Evolutionary conservation across 2,888 invertebrate genomes (phyloP), one percentile per base, ranked within the genome.

Genomic region (Furcula furcula): DNA sequence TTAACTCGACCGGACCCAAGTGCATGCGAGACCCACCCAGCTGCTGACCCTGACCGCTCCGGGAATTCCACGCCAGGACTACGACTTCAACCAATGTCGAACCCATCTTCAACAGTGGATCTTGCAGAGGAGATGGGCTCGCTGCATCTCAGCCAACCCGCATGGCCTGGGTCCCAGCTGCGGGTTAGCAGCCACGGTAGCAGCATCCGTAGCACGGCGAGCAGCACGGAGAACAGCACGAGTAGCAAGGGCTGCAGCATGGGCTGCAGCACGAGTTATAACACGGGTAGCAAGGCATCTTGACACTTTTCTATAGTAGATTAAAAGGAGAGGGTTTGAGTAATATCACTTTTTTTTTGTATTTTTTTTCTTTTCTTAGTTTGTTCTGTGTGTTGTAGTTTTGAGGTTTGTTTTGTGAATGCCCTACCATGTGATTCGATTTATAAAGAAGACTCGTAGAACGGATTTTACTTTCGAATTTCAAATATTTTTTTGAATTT

Each of bases 241-340:
- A 43, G 36, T 68, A 70, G 53, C 56, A 65, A 1, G 67, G 51
- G 34, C 42, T 1, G 14, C 69, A 69, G 39, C 70, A 67, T 0
- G 75, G 67, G 14, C 57, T 52, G 41, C 66, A 69, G 61, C 69
- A 69, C 2, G 61, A 39, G 11, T 46, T 41, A 54, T 46, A 64
- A 32, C 67, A 66, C 32, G 70, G 66, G 34, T 65, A 65, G 64
- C 71, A 68, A 74, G 76, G 76, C 76, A 69, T 65, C 46, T 60
- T 63, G 35, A 27, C 18, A 13, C 7, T 12, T 10, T 19, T 28
- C 9, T 10, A 18, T 7, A 28, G 12, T 10, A 25, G 16, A 18
- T 25, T 25, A 15, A 33, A 23, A 21, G 26, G 34, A 33, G 53
- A 21, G 40, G 34, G 36, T 12, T 53, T 47, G 33, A 45, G 31